phyloP scores from a whole-genome alignment of 2,113 vertebrate genomes.

The Seriola quinqueradiata region DNA sequence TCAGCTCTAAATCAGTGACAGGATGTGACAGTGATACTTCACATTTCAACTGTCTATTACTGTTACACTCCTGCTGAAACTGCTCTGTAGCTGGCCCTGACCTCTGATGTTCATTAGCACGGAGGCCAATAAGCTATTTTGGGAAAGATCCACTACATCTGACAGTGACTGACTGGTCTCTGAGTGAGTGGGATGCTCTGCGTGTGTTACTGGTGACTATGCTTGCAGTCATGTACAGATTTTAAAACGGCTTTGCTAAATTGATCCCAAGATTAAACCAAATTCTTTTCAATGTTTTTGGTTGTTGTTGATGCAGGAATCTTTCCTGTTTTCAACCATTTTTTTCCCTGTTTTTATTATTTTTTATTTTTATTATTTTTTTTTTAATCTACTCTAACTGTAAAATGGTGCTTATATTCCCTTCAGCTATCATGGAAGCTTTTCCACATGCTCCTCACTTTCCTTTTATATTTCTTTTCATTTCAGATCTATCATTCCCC shows the following conservation, averaged over 20 bases:
- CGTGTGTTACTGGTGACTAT: background rate
- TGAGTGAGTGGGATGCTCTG: background rate
- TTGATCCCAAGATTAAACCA: background rate
- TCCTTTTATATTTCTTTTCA: conserved; percentile 48
- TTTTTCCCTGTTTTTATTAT: background rate
- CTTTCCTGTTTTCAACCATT: background rate
- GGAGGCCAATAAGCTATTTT: conserved; percentile 8
- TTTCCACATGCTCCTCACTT: conserved; percentile 33
- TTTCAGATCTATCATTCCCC: conserved; percentile 97
- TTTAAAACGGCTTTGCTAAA: conserved; percentile 6
- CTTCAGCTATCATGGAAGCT: background rate
- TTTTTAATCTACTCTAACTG: background rate
- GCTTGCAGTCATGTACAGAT: background rate
- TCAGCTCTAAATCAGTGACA: background rate
- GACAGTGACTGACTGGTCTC: background rate
- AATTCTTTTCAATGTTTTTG: background rate
- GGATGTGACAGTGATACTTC: background rate
- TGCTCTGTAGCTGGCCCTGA: conserved; percentile 16
- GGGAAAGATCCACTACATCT: background rate
- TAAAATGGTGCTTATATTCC: background rate
- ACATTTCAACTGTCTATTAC: background rate
- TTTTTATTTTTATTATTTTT: background rate
- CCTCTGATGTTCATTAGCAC: conserved; percentile 8
- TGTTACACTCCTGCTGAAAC: background rate
- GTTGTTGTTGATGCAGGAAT: background rate